Evolutionary conservation across 2,797 vertebrate species (phyloP).

Genomic region (Champsocephalus esox): DNA sequence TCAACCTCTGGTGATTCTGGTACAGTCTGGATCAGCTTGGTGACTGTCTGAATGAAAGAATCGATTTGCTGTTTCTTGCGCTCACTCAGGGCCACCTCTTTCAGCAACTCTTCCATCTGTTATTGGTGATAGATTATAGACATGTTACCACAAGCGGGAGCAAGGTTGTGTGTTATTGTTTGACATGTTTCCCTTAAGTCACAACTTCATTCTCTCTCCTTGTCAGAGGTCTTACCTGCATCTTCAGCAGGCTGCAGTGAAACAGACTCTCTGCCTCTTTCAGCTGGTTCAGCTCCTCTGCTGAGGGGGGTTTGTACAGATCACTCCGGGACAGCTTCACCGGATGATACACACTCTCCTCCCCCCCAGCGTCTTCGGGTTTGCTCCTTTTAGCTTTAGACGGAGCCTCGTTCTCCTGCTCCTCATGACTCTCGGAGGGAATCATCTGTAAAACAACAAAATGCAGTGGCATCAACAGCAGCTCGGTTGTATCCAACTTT

Average conservation of each 20-base stretch:
- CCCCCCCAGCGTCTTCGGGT: slow-evolving; percentile 23
- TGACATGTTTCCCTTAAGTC: not conserved
- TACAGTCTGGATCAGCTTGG: slow-evolving; percentile 82
- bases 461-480: not conserved
- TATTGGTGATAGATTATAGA: slow-evolving; percentile 7
- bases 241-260: slow-evolving; percentile 94
- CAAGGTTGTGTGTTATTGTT: not conserved
- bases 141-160: not conserved
- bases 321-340: slow-evolving; percentile 89
- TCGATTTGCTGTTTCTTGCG: slow-evolving; percentile 89
- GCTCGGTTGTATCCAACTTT: not conserved
- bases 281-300: slow-evolving; percentile 92
- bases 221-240: slow-evolving; percentile 87
- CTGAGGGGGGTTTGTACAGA: slow-evolving; percentile 92
- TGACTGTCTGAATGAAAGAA: slow-evolving; percentile 87
- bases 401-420: slow-evolving; percentile 42
- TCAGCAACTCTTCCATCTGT: slow-evolving; percentile 95
- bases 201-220: not conserved
- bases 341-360: slow-evolving; percentile 76
- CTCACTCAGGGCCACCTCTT: slow-evolving; percentile 92
- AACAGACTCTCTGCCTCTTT: slow-evolving; percentile 95
- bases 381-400: slow-evolving; percentile 77
- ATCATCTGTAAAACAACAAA: slow-evolving; percentile 63
- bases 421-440: slow-evolving; percentile 30
- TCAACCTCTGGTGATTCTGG: slow-evolving; percentile 86